Percentiles rank a stretch among this genome's conserved stretches.
Evolutionary conservation across 2,113 vertebrate species (phyloP).

Genomic region (Bubo blakistoni): DNA sequence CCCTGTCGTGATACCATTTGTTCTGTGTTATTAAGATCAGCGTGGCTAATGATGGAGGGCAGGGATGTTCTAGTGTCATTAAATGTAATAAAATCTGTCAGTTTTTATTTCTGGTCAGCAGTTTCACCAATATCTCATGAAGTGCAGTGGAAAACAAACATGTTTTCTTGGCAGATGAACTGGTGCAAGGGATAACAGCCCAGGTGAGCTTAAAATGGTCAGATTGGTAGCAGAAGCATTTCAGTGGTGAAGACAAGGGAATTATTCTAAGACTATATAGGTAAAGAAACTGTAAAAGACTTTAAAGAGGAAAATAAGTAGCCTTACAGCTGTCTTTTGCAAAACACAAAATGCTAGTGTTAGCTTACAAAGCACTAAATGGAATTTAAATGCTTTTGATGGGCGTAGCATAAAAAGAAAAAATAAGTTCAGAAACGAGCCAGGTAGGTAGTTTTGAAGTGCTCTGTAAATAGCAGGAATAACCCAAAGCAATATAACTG

Average conservation of each 20-base stretch:
- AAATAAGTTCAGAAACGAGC: slow-evolving; percentile 13
- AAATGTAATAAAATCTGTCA: not conserved
- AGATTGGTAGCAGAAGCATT: not conserved
- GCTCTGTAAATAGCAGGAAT: slow-evolving; percentile 53
- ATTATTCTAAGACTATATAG: not conserved
- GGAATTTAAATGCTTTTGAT: slow-evolving; percentile 59
- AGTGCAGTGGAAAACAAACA: not conserved
- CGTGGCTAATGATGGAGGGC: not conserved
- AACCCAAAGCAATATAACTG: slow-evolving; percentile 47
- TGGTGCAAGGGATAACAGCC: not conserved
- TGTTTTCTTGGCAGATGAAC: not conserved
- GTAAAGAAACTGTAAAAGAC: not conserved
- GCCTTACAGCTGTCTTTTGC: not conserved
- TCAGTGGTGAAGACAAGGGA: not conserved
- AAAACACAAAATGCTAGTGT: slow-evolving; percentile 39
- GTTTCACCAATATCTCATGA: not conserved
- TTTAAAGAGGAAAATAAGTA: slow-evolving; percentile 17
- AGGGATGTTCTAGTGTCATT: not conserved
- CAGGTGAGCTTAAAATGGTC: not conserved
- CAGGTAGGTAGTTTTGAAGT: slow-evolving; percentile 49
- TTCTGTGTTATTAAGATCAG: not conserved
- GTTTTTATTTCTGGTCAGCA: not conserved
- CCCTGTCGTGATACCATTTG: not conserved
- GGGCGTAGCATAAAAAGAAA: not conserved
- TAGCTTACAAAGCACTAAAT: slow-evolving; percentile 46